These are phyloP conservation scores for Drosophila anomalipes DNA, from an alignment of 2,888 invertebrate genomes.

Conservation along the genomic window DNA sequence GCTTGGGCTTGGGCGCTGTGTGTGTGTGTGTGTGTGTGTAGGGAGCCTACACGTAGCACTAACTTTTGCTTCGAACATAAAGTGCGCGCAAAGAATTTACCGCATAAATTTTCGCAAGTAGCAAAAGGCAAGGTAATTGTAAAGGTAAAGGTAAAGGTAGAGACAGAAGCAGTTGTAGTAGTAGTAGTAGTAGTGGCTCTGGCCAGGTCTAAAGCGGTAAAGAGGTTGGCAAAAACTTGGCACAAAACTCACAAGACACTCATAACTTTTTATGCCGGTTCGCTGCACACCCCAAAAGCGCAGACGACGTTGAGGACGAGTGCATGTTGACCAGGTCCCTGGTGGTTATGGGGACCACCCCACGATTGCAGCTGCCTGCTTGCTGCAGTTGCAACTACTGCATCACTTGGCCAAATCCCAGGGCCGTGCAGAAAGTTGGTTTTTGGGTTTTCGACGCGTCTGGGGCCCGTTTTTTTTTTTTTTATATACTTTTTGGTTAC, in stretches of 20 bases:
- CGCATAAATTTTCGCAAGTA: conserved; percentile 80
- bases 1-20: conserved; percentile 1
- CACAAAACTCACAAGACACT: conserved; percentile 82
- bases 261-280: conserved; percentile 80
- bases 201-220: conserved; percentile 22
- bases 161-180: conserved; percentile 23
- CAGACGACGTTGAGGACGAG: conserved; percentile 26
- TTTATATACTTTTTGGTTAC: conserved; percentile 31
- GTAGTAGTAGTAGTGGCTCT: conserved; percentile 29
- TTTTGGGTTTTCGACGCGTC: conserved; percentile 51
- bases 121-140: conserved; percentile 62
- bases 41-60: conserved; percentile 76
- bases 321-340: conserved; percentile 51
- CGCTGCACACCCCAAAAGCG: conserved; percentile 71
- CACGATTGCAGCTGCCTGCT: conserved; percentile 62
- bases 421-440: conserved; percentile 42
- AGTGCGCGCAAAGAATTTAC: conserved; percentile 81
- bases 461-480: conserved; percentile 27
- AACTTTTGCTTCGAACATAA: conserved; percentile 81
- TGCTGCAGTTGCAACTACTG: conserved; percentile 35
- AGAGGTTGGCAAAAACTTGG: conserved; percentile 57
- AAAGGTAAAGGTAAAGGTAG: conserved; percentile 34
- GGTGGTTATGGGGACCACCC: conserved; percentile 61
- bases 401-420: conserved; percentile 75
- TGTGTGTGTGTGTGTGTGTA: not conserved